A percentile compares a stretch with the other conserved stretches of the same genome.
These are phyloP conservation scores for Seira ritae DNA, from an alignment of 2,888 invertebrate genomes.

Conservation along the genomic window DNA sequence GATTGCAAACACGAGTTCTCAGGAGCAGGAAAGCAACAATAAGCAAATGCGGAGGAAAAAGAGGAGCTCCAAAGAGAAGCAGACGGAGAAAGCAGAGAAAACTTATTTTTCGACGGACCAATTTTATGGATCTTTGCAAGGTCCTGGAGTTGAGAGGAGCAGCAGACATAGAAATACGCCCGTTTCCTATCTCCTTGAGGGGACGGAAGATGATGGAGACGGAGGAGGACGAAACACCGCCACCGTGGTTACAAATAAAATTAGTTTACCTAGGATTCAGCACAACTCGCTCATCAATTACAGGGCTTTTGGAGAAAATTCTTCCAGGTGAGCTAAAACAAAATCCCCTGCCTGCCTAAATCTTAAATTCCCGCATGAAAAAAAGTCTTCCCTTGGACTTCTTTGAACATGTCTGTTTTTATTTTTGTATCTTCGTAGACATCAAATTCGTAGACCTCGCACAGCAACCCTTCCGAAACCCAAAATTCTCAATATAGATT, in stretches of 20 bases:
- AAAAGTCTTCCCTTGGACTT: too few species aligned
- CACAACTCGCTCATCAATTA: constrained; percentile 44
- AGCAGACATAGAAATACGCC: constrained; percentile 36
- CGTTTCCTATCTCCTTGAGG: background rate
- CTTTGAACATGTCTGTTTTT: too few species aligned
- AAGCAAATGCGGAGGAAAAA: constrained; percentile 67
- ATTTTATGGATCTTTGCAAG: constrained; percentile 35
- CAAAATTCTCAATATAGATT: constrained; percentile 71
- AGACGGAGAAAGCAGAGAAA: constrained; percentile 29
- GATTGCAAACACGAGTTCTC: constrained; percentile 50
- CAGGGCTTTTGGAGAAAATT: constrained; percentile 43
- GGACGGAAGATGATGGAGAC: background rate
- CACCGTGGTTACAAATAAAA: constrained; percentile 58
- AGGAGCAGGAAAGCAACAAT: constrained; percentile 29
- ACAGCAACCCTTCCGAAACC: constrained; percentile 71
- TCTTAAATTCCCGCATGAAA: constrained; percentile 13
- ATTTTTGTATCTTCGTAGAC: constrained; percentile 32
- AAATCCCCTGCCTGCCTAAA: background rate
- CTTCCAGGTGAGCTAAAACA: constrained; percentile 45
- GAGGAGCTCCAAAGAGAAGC: constrained; percentile 59
- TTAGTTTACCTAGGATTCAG: constrained; percentile 59
- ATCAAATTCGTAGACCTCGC: constrained; percentile 61
- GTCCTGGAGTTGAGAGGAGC: background rate
- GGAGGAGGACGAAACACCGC: background rate
- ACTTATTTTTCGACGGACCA: constrained; percentile 4